Conservation (phyloP, 2,113 vertebrate species). For the Microcebus jonahi region DNA sequence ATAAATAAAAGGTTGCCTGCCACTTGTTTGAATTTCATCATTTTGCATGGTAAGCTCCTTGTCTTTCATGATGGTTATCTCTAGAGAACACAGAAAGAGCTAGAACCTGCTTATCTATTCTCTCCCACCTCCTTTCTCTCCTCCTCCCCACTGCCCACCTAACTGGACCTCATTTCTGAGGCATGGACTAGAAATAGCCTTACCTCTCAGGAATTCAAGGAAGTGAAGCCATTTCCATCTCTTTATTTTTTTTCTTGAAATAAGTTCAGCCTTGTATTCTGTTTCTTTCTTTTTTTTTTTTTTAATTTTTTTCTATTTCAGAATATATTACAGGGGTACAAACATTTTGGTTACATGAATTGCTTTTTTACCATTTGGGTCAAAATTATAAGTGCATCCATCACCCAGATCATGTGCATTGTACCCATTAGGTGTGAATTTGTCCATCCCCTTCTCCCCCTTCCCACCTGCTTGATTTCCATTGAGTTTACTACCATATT, state of each 20-base stretch:
- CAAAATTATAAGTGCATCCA: no score
- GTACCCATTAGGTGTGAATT: no score
- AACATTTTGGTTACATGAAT: no score
- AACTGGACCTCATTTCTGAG: not conserved
- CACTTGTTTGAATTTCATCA: not conserved
- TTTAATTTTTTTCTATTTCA: no score
- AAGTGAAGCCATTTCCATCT: not conserved
- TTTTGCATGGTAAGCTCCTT: not conserved
- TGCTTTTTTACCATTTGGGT: no score
- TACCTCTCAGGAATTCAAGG: not conserved
- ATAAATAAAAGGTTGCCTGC: not conserved
- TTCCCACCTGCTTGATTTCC: no score
- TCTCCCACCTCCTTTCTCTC: not conserved
- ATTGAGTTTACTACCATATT: no score
- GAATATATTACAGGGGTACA: no score
- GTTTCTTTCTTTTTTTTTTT: not conserved
- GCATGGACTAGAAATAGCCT: not conserved
- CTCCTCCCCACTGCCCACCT: not conserved
- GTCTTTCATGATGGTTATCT: not conserved
- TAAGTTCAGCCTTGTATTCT: not conserved
- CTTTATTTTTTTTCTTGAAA: not conserved
- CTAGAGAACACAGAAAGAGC: not conserved
- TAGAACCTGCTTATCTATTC: not conserved
- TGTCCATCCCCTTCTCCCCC: no score
- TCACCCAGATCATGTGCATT: no score